Conservation (phyloP, 2,797 vertebrate species). For the Podarcis siculus region DNA sequence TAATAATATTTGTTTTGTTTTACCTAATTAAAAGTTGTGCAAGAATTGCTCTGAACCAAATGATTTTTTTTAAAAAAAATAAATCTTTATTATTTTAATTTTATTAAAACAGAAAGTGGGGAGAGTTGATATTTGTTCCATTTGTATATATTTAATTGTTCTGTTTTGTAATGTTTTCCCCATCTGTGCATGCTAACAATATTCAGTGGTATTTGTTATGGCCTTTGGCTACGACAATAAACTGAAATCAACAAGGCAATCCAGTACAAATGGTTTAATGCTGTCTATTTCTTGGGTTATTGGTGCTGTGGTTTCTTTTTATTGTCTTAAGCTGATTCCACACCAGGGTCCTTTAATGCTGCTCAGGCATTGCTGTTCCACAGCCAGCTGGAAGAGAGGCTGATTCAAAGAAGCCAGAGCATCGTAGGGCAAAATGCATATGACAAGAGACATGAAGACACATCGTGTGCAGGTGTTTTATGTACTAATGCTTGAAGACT, state of each 20-base stretch:
- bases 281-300: background rate
- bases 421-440: too few species aligned
- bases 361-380: background rate
- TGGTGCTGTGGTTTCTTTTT: background rate
- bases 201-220: background rate
- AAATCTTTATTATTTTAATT: background rate
- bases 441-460: too few species aligned
- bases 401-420: background rate
- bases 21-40: background rate
- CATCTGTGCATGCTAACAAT: background rate
- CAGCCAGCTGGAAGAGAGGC: background rate
- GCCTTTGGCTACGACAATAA: slow-evolving; percentile 13
- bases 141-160: background rate
- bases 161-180: background rate
- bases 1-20: too few species aligned
- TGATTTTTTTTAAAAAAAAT: background rate
- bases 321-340: background rate
- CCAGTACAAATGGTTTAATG: background rate
- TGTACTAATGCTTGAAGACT: too few species aligned
- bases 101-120: too few species aligned
- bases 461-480: too few species aligned
- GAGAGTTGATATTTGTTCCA: background rate
- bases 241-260: background rate
- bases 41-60: background rate
- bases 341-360: background rate